Evolutionary conservation across 1,140 invertebrate species (phyloP).

Genomic region (Drosophila insularis): DNA sequence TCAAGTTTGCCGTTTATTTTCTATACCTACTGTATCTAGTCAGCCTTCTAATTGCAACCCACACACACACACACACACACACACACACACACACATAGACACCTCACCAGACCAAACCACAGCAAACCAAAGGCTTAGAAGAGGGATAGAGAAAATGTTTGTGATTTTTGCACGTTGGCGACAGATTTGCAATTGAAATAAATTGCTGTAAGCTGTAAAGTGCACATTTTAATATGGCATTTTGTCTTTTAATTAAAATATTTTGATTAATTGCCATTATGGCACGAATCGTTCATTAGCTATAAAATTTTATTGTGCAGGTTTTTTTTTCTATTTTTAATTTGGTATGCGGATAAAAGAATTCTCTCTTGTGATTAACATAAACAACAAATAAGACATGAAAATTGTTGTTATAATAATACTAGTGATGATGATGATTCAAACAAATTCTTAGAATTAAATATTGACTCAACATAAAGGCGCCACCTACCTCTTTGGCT

Average conservation of each 20-base stretch:
- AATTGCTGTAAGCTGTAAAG: constrained; percentile 64
- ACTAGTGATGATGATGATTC: constrained; percentile 16
- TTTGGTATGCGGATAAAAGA: constrained; percentile 6
- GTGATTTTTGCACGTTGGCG: constrained; percentile 74
- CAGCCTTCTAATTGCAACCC: constrained; percentile 64
- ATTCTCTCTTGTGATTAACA: constrained; percentile 8
- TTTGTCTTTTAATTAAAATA: constrained; percentile 72
- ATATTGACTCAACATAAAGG: too few relatives aligned
- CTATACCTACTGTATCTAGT: constrained; percentile 43
- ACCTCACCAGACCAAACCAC: background rate
- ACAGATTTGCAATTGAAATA: constrained; percentile 64
- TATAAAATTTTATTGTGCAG: constrained; percentile 40
- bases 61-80: constrained; percentile 44
- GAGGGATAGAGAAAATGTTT: constrained; percentile 11
- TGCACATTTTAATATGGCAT: constrained; percentile 74
- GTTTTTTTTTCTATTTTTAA: background rate
- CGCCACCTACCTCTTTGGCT: too few relatives aligned
- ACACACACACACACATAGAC: constrained; percentile 20
- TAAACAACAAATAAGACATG: background rate
- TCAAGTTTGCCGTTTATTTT: constrained; percentile 12
- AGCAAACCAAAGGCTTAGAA: background rate
- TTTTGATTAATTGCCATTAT: constrained; percentile 69
- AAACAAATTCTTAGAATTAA: background rate
- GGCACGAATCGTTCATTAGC: constrained; percentile 62
- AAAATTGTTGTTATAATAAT: background rate